Evolutionary conservation across 1,140 invertebrate species (phyloP), one percentile per base, ranked within the genome.

Genomic region (Habropoda laboriosa): DNA sequence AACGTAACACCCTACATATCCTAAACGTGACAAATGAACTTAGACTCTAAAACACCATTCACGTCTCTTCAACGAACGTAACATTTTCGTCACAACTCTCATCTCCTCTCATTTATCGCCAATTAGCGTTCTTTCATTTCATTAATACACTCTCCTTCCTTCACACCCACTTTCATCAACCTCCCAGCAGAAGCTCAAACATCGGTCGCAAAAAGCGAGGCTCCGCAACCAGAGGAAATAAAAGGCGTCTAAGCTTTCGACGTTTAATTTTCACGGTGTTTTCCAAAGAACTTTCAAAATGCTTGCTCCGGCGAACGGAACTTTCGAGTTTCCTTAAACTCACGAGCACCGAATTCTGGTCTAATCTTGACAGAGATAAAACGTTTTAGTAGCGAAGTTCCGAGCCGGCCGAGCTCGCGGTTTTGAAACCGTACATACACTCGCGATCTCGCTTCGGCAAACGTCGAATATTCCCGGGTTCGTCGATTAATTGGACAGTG

Each of bases 191-290:
- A 8, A 18, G 32, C 10, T n/a, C 40, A 5, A 30, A 30, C 0
- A 40, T 10, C n/a, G 0, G 10, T n/a, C 10, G 8, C 24, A 7
- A 16, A 27, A 12, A 16, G 3, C 4, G 13, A 64, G 40, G 18
- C 38, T 51, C 10, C 7, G 2, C 60, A 24, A 35, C 10, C 32
- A 21, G 8, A 4, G 1, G 12, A n/a, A 32, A 16, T 13, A 30
- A 68, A 61, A 24, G 49, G n/a, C 51, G 27, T 12, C 12, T 21
- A 35, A 45, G 6, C 24, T 45, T 8, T 16, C 16, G 12, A 49
- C 61, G 16, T 68, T 55, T 40, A 67, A 67, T 76, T 76, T 76
- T 55, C 61, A 55, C 63, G 40, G 13, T 40, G 40, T 55, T 68
- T 47, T 3, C 38, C 13, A 8, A 45, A 27, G 40, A 76, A 68